Base-by-base conservation (phyloP, 2,888 invertebrate species). In the Cyclophora punctaria region DNA sequence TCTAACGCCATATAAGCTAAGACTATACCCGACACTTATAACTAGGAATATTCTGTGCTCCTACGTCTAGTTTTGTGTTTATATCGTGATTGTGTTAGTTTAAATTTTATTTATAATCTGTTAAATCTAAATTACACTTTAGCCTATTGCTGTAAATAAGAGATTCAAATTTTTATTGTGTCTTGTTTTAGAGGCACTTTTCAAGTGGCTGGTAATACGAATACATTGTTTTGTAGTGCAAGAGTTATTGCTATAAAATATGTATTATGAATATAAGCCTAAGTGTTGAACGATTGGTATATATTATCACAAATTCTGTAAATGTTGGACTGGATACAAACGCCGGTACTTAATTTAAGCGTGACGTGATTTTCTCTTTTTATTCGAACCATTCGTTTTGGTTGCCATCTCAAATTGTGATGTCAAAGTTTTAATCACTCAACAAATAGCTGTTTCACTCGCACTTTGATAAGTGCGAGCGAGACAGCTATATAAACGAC, bases 1-100 rank as follows among this genome's bases (percentile, higher is more conserved):
- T 73, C 73, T 78, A 80, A 75, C 59, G 87, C 87, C 86, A 86
- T 83, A 83, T 78, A 86, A 87, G 86, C 86, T 80, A 80, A 78
- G 66, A 66, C 71, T 74, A 65, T 58, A 61, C 58, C 71, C 72
- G 71, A 53, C 53, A 56, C 65, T 73, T 70, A 75, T 50, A 44
- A 48, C 69, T 81, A 80, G 54, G 49, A 77, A 72, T 78, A 79
- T 60, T 67, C 82, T 84, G 84, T 79, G 71, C 76, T 81, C 80
- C 65, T 33, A 7, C n/a, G 41, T 67, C 71, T 79, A 74, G 69
- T 70, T 56, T 78, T 81, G 75, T 71, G 52, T 56, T 69, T 66
- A 66, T 67, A 68, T 64, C 53, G 67, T 73, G 69, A 72, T 60
- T 51, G 74, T 71, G 64, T 64, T 55, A 49, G 64, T 59, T 61